Percentiles rank a stretch among this genome's conserved stretches.
phyloP scores from a whole-genome alignment of 2,113 vertebrate species.

The Calidris pugnax region DNA sequence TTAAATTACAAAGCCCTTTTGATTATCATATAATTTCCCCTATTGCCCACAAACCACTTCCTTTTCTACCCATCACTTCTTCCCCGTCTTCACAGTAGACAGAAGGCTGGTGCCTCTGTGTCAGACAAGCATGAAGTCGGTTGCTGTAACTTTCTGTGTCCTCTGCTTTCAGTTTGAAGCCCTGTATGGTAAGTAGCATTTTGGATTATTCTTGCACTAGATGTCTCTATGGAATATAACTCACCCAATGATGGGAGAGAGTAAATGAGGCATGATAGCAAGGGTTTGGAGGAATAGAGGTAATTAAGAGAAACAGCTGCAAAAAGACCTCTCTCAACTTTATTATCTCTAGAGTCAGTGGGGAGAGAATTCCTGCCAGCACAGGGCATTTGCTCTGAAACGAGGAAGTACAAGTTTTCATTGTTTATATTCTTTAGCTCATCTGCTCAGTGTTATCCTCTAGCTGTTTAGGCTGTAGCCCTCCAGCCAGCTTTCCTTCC shows the following conservation, averaged over 20 bases:
- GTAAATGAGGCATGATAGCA: background rate
- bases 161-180: constrained; percentile 64
- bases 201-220: background rate
- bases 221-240: background rate
- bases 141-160: constrained; percentile 54
- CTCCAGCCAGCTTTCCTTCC: background rate
- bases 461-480: background rate
- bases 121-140: constrained; percentile 71
- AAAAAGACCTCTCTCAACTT: background rate
- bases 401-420: background rate
- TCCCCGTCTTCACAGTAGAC: background rate
- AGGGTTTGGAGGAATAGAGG: background rate
- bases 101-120: background rate
- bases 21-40: background rate
- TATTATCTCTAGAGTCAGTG: background rate
- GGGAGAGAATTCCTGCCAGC: background rate
- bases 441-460: constrained; percentile 1
- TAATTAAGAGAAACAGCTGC: background rate
- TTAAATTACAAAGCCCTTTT: constrained; percentile 7
- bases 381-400: background rate
- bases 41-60: constrained; percentile 73
- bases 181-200: constrained; percentile 67
- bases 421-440: constrained; percentile 1
- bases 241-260: background rate
- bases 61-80: constrained; percentile 49